These are phyloP conservation scores for Brachionus manjavacas DNA, from an alignment of 1,140 invertebrate species.

Conservation along the genomic window DNA sequence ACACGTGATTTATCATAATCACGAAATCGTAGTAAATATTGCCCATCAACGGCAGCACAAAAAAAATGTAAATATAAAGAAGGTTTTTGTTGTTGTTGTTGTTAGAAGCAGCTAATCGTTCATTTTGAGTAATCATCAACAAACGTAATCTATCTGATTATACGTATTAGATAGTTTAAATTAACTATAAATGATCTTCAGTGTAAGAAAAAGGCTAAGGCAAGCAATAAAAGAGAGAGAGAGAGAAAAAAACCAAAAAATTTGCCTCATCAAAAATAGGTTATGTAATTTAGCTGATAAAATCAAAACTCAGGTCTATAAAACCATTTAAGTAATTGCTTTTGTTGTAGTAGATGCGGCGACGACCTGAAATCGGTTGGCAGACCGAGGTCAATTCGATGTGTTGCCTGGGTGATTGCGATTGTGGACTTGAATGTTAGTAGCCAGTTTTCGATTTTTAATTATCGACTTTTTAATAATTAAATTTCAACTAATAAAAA, in stretches of 20 bases:
- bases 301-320: not conserved
- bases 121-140: slow-evolving; percentile 3
- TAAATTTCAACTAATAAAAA: not conserved
- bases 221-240: not conserved
- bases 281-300: not conserved
- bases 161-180: not conserved
- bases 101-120: not conserved
- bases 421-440: not conserved
- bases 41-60: not conserved
- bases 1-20: not conserved
- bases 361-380: not conserved
- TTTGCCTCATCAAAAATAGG: not conserved
- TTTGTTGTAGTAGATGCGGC: too few relatives aligned
- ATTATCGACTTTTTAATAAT: not conserved
- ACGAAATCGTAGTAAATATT: not conserved
- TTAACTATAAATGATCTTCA: not conserved
- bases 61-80: not conserved
- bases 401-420: not conserved
- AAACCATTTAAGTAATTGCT: not conserved
- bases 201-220: not conserved
- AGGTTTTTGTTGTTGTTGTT: not conserved
- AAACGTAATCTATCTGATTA: not conserved
- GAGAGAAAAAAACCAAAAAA: not conserved
- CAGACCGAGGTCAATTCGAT: not conserved
- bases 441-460: not conserved